Evolutionary conservation across 1,140 invertebrate genomes (phyloP).

Genomic region (Calosoma granatense): DNA sequence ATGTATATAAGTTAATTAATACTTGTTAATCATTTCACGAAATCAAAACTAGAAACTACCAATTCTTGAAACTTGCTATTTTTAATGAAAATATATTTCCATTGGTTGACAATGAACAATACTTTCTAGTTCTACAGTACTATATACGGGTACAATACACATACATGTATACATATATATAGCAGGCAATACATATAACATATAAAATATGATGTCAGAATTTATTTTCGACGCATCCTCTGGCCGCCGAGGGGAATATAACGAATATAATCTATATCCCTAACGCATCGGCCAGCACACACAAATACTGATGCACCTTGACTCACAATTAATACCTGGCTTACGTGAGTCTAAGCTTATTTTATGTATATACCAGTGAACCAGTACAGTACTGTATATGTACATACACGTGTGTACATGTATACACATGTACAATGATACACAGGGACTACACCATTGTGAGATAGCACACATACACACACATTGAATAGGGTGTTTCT

Average conservation of each 20-base stretch:
- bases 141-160: not conserved
- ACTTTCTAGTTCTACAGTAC: too few relatives aligned
- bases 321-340: constrained; percentile 25
- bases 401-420: too few relatives aligned
- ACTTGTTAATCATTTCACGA: too few relatives aligned
- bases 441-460: too few relatives aligned
- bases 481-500: constrained; percentile 23
- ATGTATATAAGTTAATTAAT: too few relatives aligned
- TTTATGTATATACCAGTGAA: constrained; percentile 21
- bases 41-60: too few relatives aligned
- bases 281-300: constrained; percentile 24
- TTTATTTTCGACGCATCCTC: constrained; percentile 22
- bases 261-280: constrained; percentile 27
- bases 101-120: too few relatives aligned
- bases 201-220: constrained; percentile 4
- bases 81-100: too few relatives aligned
- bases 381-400: constrained; percentile 12
- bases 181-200: too few relatives aligned
- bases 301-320: constrained; percentile 26
- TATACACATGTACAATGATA: constrained; percentile 6
- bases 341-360: constrained; percentile 27
- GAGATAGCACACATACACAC: constrained; percentile 24
- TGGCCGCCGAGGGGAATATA: constrained; percentile 14
- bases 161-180: not conserved
- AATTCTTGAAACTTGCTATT: too few relatives aligned